These are phyloP conservation scores for Hypotaenidia okinawae DNA, from an alignment of 2,797 vertebrate genomes.

Conservation along the genomic window DNA sequence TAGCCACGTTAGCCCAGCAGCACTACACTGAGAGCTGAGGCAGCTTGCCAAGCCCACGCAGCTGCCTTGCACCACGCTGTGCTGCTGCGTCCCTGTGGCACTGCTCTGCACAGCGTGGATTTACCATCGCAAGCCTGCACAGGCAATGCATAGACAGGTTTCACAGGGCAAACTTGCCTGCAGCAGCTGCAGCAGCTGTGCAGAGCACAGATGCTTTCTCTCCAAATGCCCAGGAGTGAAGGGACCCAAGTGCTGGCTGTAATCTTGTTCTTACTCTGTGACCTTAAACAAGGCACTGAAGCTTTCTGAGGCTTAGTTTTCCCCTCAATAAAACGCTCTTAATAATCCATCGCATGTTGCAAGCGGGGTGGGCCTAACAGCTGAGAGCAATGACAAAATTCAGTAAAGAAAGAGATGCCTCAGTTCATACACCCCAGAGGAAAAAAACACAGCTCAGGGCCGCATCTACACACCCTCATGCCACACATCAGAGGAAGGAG, in stretches of 20 bases:
- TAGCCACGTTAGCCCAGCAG: background rate
- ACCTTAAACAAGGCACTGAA: constrained; percentile 19
- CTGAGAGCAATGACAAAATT: background rate
- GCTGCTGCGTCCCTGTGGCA: background rate
- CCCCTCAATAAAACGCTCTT: constrained; percentile 5
- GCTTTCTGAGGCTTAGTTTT: background rate
- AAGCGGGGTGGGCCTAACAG: background rate
- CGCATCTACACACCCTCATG: background rate
- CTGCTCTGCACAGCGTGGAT: background rate
- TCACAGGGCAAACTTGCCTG: background rate
- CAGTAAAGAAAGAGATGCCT: background rate
- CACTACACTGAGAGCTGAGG: background rate
- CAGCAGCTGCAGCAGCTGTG: constrained; percentile 35
- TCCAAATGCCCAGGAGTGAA: background rate
- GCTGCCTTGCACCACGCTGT: background rate
- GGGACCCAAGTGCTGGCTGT: background rate
- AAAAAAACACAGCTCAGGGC: background rate
- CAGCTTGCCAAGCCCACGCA: constrained; percentile 2
- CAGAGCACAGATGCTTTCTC: background rate
- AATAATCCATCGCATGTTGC: background rate
- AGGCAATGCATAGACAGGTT: background rate
- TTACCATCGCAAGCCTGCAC: background rate
- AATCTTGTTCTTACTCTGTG: background rate
- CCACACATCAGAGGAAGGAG: background rate
- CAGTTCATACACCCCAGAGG: background rate